These are phyloP conservation scores for Bucorvus abyssinicus DNA, from an alignment of 2,797 vertebrate species.

Conservation along the genomic window DNA sequence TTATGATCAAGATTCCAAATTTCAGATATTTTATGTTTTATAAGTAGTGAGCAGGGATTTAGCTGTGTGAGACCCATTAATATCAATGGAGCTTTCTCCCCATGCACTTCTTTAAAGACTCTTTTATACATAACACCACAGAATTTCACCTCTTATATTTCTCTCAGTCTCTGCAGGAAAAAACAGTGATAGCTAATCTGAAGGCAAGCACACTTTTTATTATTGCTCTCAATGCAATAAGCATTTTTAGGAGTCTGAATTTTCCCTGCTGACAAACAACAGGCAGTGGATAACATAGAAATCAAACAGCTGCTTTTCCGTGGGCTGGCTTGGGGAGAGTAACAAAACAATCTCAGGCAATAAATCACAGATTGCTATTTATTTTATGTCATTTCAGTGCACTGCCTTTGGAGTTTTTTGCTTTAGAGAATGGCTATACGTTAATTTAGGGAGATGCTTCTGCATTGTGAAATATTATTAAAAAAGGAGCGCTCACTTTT, in stretches of 20 bases:
- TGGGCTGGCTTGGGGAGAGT: background rate
- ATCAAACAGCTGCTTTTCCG: background rate
- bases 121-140: background rate
- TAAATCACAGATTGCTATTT: background rate
- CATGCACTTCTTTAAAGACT: background rate
- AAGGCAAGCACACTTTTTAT: constrained; percentile 21
- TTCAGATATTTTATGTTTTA: background rate
- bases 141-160: background rate
- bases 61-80: constrained; percentile 20
- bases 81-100: constrained; percentile 12
- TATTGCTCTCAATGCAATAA: constrained; percentile 18
- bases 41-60: constrained; percentile 41
- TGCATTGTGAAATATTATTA: background rate
- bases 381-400: background rate
- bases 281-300: background rate
- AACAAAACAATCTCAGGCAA: background rate
- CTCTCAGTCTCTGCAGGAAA: constrained; percentile 6
- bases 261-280: constrained; percentile 32
- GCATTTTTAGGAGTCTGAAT: constrained; percentile 13
- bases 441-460: background rate
- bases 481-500: background rate
- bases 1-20: constrained; percentile 20
- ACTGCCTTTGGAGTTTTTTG: background rate
- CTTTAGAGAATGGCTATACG: background rate
- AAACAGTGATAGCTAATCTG: background rate